Evolutionary conservation across 2,888 invertebrate species (phyloP).

Genomic region (Zhengitettix transpicula): DNA sequence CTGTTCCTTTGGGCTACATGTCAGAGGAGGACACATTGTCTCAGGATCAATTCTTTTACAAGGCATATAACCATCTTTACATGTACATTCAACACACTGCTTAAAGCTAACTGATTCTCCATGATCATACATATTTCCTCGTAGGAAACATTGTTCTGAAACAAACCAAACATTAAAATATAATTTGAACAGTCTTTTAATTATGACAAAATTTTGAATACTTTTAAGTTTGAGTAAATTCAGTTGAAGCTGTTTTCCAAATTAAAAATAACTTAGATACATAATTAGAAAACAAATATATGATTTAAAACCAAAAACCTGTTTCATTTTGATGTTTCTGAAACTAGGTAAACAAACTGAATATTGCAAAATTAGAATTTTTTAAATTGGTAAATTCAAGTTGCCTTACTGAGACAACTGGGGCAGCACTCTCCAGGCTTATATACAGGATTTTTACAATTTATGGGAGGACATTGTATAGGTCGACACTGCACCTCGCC

Average conservation of each 20-base stretch:
- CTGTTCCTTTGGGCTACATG: constrained; percentile 60
- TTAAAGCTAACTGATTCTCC: constrained; percentile 56
- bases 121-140: constrained; percentile 58
- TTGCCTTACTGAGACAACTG: constrained; percentile 63
- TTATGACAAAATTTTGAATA: too few species aligned
- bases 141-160: constrained; percentile 54
- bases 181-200: too few species aligned
- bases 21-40: constrained; percentile 56
- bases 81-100: constrained; percentile 68
- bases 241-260: too few species aligned
- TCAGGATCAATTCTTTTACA: constrained; percentile 57
- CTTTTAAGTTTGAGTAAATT: too few species aligned
- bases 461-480: constrained; percentile 57
- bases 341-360: too few species aligned
- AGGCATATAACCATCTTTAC: constrained; percentile 65
- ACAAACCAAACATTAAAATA: constrained; percentile 8
- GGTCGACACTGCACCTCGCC: constrained; percentile 72
- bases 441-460: constrained; percentile 66
- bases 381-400: background rate
- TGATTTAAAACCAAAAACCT: too few species aligned
- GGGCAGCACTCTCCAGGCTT: constrained; percentile 72
- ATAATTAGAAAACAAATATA: too few species aligned
- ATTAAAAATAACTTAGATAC: too few species aligned
- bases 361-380: too few species aligned
- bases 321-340: too few species aligned